These are phyloP conservation scores for Halocaridina rubra DNA, from an alignment of 2,888 invertebrate species.

Conservation along the genomic window DNA sequence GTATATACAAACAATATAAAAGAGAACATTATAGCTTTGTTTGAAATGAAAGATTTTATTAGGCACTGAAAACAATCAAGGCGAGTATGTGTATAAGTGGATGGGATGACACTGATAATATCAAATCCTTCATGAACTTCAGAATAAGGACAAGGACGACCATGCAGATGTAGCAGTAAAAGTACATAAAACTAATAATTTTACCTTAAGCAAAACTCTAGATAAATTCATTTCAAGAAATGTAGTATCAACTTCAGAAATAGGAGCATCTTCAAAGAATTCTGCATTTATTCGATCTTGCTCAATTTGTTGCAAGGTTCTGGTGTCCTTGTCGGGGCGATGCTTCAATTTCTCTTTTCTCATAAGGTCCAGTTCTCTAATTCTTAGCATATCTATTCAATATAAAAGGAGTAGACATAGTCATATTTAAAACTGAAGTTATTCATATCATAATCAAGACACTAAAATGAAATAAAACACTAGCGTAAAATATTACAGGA, in stretches of 20 bases:
- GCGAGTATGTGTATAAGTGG: no score
- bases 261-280: conserved; percentile 77
- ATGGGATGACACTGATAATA: no score
- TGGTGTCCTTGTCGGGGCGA: conserved; percentile 68
- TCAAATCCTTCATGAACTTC: no score
- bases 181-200: no score
- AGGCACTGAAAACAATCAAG: no score
- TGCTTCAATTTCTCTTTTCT: conserved; percentile 70
- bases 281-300: conserved; percentile 64
- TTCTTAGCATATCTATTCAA: conserved; percentile 69
- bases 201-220: conserved; percentile 12
- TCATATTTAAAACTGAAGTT: background rate
- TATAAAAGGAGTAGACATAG: background rate
- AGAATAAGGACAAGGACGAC: no score
- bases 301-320: conserved; percentile 66
- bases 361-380: conserved; percentile 75
- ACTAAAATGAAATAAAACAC: background rate
- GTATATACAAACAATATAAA: no score
- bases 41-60: no score
- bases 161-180: no score
- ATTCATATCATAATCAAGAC: background rate
- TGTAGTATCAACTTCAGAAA: conserved; percentile 75
- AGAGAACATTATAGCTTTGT: no score
- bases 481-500: no score
- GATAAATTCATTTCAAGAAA: conserved; percentile 70